phyloP scores from a whole-genome alignment of 2,113 vertebrate species.

The Taxidea taxus region DNA sequence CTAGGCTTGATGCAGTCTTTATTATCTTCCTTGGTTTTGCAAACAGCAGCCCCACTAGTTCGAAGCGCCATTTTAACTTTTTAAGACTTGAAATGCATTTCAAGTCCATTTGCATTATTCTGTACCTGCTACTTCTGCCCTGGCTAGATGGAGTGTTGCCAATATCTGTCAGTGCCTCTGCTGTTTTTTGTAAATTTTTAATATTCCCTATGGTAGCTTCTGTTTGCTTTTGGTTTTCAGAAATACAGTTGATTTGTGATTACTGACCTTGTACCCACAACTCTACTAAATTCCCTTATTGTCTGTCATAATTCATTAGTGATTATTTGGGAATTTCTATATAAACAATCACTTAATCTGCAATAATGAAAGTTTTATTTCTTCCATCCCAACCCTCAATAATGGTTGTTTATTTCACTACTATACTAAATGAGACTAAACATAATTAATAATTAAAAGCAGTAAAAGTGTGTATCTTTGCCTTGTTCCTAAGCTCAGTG shows the following conservation, averaged over 20 bases:
- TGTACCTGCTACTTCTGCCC: neutral
- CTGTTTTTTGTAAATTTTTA: neutral
- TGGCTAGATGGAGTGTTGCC: neutral
- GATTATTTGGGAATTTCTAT: neutral
- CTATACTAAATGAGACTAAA: neutral
- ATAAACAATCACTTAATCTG: neutral
- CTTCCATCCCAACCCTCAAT: neutral
- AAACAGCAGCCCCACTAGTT: neutral
- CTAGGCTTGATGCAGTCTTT: rapidly evolving
- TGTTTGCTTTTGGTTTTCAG: neutral
- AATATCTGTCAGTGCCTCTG: neutral
- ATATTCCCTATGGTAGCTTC: neutral
- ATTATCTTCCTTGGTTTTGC: neutral
- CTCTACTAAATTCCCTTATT: neutral
- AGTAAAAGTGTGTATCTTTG: neutral
- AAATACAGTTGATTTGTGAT: neutral
- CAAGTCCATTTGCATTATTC: neutral
- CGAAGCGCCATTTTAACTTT: neutral
- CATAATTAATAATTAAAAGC: neutral
- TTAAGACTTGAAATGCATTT: too few species aligned
- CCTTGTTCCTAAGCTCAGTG: neutral
- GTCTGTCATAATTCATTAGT: neutral
- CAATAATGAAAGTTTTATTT: neutral
- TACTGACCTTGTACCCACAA: neutral
- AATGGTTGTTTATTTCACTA: neutral